phyloP scores from a whole-genome alignment of 2,888 invertebrate species.

The Cantharis flavilabris region DNA sequence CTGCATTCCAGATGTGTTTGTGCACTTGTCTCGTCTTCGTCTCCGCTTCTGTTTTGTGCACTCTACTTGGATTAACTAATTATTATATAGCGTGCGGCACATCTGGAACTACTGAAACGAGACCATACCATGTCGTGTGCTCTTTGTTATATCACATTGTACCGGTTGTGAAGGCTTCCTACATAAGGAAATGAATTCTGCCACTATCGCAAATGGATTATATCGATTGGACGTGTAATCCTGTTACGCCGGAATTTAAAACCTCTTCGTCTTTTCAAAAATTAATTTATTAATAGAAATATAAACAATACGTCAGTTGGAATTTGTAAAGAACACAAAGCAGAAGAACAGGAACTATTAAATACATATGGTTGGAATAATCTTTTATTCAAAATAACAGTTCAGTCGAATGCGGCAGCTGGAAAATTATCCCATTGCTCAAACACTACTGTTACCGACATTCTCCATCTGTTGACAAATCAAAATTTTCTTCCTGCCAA shows the following conservation, averaged over 20 bases:
- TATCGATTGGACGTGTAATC: background rate
- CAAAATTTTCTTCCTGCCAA: background rate
- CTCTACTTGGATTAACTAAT: conserved; percentile 34
- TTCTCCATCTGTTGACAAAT: background rate
- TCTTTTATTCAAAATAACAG: background rate
- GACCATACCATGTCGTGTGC: conserved; percentile 2
- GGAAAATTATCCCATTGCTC: background rate
- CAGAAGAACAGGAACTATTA: background rate
- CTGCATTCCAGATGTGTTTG: conserved; percentile 34
- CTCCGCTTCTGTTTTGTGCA: conserved; percentile 14
- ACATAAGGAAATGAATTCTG: background rate
- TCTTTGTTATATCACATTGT: conserved; percentile 13
- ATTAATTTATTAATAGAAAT: background rate
- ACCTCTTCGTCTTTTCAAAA: background rate
- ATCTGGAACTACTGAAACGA: conserved; percentile 19
- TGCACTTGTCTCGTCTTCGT: conserved; percentile 33
- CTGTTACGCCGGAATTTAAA: background rate
- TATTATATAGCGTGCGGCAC: conserved; percentile 25
- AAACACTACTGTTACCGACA: background rate
- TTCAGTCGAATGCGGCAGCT: background rate
- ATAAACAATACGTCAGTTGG: background rate
- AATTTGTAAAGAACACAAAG: background rate
- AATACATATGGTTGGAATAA: background rate
- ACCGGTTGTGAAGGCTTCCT: conserved; percentile 12
- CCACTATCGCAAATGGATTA: background rate